A percentile compares a stretch with the other conserved stretches of the same genome.
These are phyloP conservation scores for Marisa cornuarietis DNA, from an alignment of 1,140 invertebrate species.

Conservation along the genomic window DNA sequence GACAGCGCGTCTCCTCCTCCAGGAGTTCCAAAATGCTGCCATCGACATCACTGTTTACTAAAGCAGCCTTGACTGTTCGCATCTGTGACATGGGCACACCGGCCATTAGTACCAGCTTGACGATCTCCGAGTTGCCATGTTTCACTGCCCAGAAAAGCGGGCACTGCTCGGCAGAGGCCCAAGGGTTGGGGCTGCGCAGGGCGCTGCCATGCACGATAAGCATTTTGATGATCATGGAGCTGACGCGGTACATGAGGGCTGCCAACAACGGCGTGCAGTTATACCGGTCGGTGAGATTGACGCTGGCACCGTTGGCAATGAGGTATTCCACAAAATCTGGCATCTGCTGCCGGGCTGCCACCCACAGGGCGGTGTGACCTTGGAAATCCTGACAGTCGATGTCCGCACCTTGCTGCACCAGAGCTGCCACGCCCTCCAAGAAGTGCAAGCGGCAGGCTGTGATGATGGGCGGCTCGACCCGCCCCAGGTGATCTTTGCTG, in stretches of 20 bases:
- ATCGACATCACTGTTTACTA: conserved; percentile 47
- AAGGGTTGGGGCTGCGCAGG: conserved; percentile 38
- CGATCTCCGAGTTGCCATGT: conserved; percentile 55
- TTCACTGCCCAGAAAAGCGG: conserved; percentile 60
- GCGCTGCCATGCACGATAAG: conserved; percentile 57
- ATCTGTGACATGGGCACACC: conserved; percentile 52
- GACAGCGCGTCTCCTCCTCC: conserved; percentile 47
- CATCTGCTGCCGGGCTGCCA: conserved; percentile 58
- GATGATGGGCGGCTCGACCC: conserved; percentile 60
- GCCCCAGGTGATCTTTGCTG: conserved; percentile 56
- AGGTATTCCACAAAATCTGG: conserved; percentile 57
- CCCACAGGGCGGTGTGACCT: conserved; percentile 60
- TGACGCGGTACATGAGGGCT: conserved; percentile 55
- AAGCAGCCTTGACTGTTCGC: conserved; percentile 47
- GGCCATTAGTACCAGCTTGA: conserved; percentile 52
- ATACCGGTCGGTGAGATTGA: conserved; percentile 55
- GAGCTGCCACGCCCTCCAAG: conserved; percentile 52
- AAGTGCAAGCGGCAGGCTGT: conserved; percentile 60
- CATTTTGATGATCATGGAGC: conserved; percentile 53
- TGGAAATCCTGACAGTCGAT: conserved; percentile 57
- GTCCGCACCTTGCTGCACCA: conserved; percentile 56
- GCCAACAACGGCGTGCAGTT: conserved; percentile 53
- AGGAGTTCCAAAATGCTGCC: conserved; percentile 45
- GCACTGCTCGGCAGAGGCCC: conserved; percentile 46
- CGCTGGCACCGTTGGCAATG: conserved; percentile 59